Conservation (phyloP, 1,140 invertebrate genomes). For the Thrips palmi region DNA sequence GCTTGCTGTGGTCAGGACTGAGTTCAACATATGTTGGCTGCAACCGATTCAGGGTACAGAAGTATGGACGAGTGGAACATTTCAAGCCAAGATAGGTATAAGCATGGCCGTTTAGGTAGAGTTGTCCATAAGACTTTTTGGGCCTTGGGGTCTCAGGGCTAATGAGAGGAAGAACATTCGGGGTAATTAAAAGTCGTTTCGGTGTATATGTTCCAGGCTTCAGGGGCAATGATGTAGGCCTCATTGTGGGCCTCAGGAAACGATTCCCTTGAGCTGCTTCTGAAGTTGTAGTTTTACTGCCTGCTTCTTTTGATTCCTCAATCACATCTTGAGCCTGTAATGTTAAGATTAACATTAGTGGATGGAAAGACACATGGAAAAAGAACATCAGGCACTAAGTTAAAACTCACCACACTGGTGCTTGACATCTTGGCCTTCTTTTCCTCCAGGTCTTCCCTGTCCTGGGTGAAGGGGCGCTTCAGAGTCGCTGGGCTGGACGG, state of each 20-base stretch:
- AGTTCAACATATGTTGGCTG: constrained; percentile 83
- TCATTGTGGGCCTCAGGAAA: constrained; percentile 57
- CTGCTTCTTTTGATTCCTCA: too few species aligned
- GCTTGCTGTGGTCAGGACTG: constrained; percentile 58
- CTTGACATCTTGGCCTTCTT: too few species aligned
- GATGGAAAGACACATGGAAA: too few species aligned
- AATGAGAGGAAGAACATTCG: constrained; percentile 53
- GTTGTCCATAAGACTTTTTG: constrained; percentile 69
- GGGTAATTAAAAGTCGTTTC: constrained; percentile 49
- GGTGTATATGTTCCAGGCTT: constrained; percentile 63
- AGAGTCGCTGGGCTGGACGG: too few species aligned
- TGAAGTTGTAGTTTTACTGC: too few species aligned
- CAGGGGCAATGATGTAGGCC: constrained; percentile 58
- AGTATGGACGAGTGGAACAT: constrained; percentile 75
- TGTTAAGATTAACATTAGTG: too few species aligned
- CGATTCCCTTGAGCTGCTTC: constrained; percentile 22
- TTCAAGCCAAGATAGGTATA: constrained; percentile 84
- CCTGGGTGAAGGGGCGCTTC: too few species aligned
- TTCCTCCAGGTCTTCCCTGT: too few species aligned
- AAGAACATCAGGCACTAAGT: too few species aligned
- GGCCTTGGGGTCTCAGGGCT: constrained; percentile 80
- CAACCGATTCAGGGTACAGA: constrained; percentile 78
- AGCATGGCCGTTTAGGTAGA: constrained; percentile 76
- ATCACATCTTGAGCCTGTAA: too few species aligned
- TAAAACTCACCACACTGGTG: too few species aligned